Percentiles rank a stretch among this genome's conserved stretches.
Evolutionary conservation across 1,140 invertebrate genomes (phyloP).

Genomic region (Lethrus apterus): DNA sequence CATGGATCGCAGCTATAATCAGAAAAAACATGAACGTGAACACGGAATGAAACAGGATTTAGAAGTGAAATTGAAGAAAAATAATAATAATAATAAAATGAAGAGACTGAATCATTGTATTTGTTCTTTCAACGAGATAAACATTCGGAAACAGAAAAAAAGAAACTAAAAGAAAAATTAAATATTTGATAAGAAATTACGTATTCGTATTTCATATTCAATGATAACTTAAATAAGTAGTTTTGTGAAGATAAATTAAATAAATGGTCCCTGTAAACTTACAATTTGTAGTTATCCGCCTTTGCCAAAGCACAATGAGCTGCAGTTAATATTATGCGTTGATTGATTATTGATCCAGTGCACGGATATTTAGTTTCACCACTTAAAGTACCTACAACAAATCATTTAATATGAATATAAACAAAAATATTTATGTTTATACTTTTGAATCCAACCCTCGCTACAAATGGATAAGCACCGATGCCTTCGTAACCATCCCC

Average conservation of each 20-base stretch:
- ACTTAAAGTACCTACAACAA: conserved; percentile 50
- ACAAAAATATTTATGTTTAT: conserved; percentile 21
- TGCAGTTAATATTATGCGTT: conserved; percentile 55
- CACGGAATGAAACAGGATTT: no score
- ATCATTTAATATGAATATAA: conserved; percentile 1
- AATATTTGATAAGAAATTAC: not conserved
- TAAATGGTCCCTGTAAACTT: no score
- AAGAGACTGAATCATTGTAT: not conserved
- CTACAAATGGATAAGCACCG: conserved; percentile 59
- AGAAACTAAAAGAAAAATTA: conserved; percentile 2
- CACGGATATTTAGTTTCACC: conserved; percentile 59
- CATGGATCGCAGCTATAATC: not conserved
- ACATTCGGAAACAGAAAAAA: no score
- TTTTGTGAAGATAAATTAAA: not conserved
- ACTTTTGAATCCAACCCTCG: conserved; percentile 59
- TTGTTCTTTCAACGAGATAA: not conserved
- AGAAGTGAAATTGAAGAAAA: no score
- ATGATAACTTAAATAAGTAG: not conserved
- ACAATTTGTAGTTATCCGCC: conserved; percentile 59
- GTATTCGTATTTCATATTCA: not conserved
- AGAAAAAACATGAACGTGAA: conserved; percentile 8
- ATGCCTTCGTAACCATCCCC: conserved; percentile 56
- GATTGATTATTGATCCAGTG: conserved; percentile 58
- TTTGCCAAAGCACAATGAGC: conserved; percentile 65
- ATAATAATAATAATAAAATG: conserved; percentile 1